Evolutionary conservation across 2,888 invertebrate species (phyloP), one percentile per base, ranked within the genome.

Genomic region (Phengaris alcon): DNA sequence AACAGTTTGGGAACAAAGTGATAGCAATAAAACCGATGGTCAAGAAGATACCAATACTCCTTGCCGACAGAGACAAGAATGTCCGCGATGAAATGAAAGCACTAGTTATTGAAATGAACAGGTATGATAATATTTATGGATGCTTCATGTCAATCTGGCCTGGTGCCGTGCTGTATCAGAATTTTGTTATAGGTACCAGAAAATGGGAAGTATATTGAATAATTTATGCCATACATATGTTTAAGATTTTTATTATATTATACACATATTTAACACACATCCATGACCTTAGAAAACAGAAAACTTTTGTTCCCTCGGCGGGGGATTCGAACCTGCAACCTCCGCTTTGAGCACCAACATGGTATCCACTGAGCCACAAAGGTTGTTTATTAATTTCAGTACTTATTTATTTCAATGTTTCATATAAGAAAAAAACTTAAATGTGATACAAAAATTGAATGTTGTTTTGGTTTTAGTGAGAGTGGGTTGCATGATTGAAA

Each of bases 61-160:
- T 99, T 79, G 97, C 98, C 74, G 98, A 99, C 85, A 94, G 99
- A 80, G 99, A 99, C 88, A 98, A 98, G 85, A 94, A 93, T 64
- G 98, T 99, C 0, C 93, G 99, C 77, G 98, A 99, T 83, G 99
- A 99, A 89, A 96, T 97, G 81, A 98, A 99, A 88, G 95, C 95
- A 22, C 93, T 99, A 84, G 96, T 97, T n/a, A 94, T 99, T 77
- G 99, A 99, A 90, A 96, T 99, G 89, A 98, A 97, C 91, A 95
- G 96, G 94, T 96, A 86, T 52, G 13, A 35, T 35, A 35, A 35
- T 35, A 35, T 35, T 4, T 35, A 35, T 35, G 35, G 10, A 35
- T 12, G 1, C 9, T 54, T 10, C 10, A 9, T n/a, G n/a, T n/a
- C n/a, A n/a, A n/a, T n/a, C n/a, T n/a, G n/a, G n/a, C n/a, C n/a